A percentile compares a stretch with the other conserved stretches of the same genome.
Evolutionary conservation across 2,113 vertebrate genomes (phyloP).

Genomic region (Ameiurus melas): DNA sequence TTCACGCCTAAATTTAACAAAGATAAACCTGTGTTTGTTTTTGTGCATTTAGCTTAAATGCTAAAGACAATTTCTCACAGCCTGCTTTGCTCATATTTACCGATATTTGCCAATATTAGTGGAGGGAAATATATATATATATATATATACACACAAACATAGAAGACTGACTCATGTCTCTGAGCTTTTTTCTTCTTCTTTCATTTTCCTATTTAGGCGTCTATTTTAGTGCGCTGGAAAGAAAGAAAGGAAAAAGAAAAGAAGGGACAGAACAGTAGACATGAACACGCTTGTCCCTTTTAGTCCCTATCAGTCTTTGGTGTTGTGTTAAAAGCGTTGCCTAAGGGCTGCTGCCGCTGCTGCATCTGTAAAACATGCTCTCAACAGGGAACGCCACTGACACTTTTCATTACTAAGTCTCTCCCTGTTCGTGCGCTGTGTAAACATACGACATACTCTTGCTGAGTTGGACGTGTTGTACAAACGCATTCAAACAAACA

Average conservation of each 20-base stretch:
- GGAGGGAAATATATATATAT: no score
- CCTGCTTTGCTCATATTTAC: no score
- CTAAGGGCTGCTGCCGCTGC: constrained; percentile 1
- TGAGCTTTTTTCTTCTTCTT: no score
- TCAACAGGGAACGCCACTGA: not conserved
- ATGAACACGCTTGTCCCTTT: not conserved
- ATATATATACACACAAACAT: not conserved
- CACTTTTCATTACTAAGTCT: constrained; percentile 2
- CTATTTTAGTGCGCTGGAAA: not conserved
- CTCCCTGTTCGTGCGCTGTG: not conserved
- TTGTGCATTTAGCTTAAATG: no score
- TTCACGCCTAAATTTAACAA: no score
- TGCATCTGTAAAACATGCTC: constrained; percentile 15
- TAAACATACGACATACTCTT: not conserved
- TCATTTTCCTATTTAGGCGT: not conserved
- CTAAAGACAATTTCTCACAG: no score
- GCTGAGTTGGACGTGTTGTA: not conserved
- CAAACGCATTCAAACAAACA: not conserved
- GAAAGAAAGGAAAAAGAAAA: not conserved
- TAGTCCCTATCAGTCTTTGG: constrained; percentile 11
- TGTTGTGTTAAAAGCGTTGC: constrained; percentile 19
- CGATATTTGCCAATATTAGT: no score
- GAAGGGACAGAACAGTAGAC: not conserved
- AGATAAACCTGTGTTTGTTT: no score
- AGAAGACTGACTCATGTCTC: no score